Base-by-base conservation (phyloP, 2,888 invertebrate species). In the Branchipolynoe longqiensis region DNA sequence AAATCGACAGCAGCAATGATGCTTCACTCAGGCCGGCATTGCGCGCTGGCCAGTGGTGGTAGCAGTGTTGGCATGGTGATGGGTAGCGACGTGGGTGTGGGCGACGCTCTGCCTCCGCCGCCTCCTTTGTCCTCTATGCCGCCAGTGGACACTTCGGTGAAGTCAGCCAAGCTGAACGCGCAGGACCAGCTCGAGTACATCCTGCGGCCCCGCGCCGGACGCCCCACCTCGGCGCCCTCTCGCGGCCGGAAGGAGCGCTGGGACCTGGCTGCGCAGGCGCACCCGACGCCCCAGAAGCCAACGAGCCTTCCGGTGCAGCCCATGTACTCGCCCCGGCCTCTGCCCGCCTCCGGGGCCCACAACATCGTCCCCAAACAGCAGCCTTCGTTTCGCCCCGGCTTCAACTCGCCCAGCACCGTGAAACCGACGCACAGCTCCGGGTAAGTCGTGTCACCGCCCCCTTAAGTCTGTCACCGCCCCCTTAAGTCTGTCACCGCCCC, bases 311-410 rank as follows among this genome's bases (percentile, higher is more conserved):
- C 85, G 41, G 82, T 87, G 36, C 85, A 87, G 64, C 87, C 88
- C 58, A 84, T 86, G 58, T 87, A 85, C 48, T 86, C 87, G 12
- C 87, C 88, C 12, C 86, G 86, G n/a, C 86, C 86, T 38, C n/a
- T 86, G 22, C 88, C 87, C 3, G 84, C 87, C 40, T 73, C 88
- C 25, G 87, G 86, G n/a, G 86, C 85, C n/a, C 82, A 86, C 22
- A 64, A 64, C 33, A 85, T 87, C 48, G 85, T 40, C 38, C 85
- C 87, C 31, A 62, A 25, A 36, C 82, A 82, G 36, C 38, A 33
- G 18, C n/a, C 38, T 58, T 31, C 36, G 58, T 58, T 58, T 54
- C 56, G 58, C 38, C 56, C 22, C 4, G 82, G 58, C 82, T 82
- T 82, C 82, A 82, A 22, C 33, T 54, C 56, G 33, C 82, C 82